These are phyloP conservation scores for Drosophila parvula DNA, from an alignment of 1,140 invertebrate genomes.

Conservation along the genomic window DNA sequence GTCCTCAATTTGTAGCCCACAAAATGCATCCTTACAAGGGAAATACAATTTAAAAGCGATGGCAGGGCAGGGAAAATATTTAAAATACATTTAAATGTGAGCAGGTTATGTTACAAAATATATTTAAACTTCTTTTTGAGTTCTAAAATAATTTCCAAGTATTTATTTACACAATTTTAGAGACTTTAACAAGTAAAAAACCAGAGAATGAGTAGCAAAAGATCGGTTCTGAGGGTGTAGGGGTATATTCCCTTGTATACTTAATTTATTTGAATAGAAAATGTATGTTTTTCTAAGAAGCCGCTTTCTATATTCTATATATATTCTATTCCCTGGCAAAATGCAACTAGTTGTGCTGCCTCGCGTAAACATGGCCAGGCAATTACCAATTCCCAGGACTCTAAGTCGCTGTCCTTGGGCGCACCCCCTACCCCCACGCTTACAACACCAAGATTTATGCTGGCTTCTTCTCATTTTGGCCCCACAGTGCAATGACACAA, in stretches of 20 bases:
- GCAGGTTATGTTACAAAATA: too few species aligned
- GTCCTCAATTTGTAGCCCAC: constrained; percentile 6
- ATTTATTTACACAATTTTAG: too few species aligned
- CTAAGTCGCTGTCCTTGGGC: constrained; percentile 9
- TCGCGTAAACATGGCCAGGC: constrained; percentile 9
- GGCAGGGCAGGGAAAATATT: not conserved
- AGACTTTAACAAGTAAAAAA: too few species aligned
- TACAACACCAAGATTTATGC: not conserved
- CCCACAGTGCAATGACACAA: constrained; percentile 62
- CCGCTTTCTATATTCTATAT: too few species aligned
- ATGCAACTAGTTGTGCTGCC: constrained; percentile 20
- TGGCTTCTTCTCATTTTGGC: constrained; percentile 8
- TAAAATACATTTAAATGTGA: not conserved
- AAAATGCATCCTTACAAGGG: constrained; percentile 3
- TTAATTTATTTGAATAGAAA: too few species aligned
- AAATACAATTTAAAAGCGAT: not conserved
- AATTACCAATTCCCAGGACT: constrained; percentile 18
- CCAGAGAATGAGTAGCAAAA: too few species aligned
- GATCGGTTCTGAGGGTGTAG: too few species aligned
- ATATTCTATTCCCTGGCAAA: not conserved
- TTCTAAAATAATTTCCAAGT: too few species aligned
- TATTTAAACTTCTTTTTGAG: too few species aligned
- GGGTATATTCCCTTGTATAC: too few species aligned
- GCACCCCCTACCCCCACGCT: too few species aligned
- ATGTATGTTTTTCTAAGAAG: too few species aligned